phyloP scores from a whole-genome alignment of 2,113 vertebrate genomes.

The Genyomyrus donnyi region DNA sequence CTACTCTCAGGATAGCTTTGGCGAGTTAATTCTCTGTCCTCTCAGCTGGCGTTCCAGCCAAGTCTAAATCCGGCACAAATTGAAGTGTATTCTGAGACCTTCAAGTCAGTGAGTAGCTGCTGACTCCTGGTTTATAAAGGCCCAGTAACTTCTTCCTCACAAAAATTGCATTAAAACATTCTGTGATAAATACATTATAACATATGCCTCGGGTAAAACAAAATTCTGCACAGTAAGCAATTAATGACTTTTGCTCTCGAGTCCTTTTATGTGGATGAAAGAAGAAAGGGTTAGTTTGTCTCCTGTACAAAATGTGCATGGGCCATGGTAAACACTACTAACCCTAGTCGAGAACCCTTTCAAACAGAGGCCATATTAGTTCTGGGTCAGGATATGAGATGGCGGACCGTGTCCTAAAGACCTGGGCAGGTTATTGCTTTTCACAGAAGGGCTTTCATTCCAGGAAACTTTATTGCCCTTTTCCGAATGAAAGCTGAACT shows the following conservation, averaged over 20 bases:
- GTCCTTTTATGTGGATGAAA: not conserved
- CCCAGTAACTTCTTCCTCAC: not conserved
- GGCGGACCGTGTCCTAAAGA: not conserved
- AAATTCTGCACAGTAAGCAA: not conserved
- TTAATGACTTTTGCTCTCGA: not conserved
- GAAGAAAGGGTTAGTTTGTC: not conserved
- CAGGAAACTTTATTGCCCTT: not conserved
- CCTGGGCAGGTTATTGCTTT: not conserved
- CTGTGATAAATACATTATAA: not conserved
- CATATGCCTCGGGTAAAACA: not conserved
- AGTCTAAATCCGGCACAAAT: not conserved
- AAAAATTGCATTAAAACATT: not conserved
- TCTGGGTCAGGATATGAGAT: not conserved
- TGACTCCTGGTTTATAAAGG: not conserved
- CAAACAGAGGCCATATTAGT: not conserved
- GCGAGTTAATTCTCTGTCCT: not conserved
- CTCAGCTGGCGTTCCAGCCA: not conserved
- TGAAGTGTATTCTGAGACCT: not conserved
- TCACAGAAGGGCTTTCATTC: not conserved
- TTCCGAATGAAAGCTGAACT: not conserved
- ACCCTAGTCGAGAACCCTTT: not conserved
- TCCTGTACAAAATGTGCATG: not conserved
- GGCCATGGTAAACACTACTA: not conserved
- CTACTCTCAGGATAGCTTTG: not conserved
- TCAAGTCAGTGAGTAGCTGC: not conserved